Percentiles rank a stretch among this genome's conserved stretches.
Conservation (phyloP, 2,797 vertebrate species). For the Sebastes steindachneri region DNA sequence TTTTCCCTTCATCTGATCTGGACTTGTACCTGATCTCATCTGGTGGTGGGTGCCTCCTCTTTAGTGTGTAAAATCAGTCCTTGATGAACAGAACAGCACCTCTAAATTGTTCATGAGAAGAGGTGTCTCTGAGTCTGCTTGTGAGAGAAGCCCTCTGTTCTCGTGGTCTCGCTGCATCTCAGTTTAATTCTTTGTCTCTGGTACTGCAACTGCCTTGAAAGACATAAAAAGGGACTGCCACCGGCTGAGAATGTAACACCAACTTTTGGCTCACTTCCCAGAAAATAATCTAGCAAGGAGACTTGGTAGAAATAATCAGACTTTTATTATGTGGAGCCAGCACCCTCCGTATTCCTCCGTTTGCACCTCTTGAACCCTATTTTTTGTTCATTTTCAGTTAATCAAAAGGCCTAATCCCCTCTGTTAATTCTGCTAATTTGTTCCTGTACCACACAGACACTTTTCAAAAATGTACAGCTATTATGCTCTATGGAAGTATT, state of each 20-base stretch:
- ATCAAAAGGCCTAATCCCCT: constrained; percentile 56
- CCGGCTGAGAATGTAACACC: constrained; percentile 23
- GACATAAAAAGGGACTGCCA: constrained; percentile 23
- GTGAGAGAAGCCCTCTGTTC: neutral
- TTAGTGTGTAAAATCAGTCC: neutral
- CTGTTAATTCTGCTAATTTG: constrained; percentile 56
- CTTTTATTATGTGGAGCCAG: constrained; percentile 10
- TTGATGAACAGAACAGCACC: neutral
- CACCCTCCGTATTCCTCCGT: neutral
- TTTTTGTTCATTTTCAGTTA: constrained; percentile 55
- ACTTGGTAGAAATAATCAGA: constrained; percentile 37
- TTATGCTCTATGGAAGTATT: constrained; percentile 24
- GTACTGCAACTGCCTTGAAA: constrained; percentile 16
- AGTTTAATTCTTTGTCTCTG: constrained; percentile 11
- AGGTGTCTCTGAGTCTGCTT: neutral
- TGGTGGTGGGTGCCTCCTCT: neutral
- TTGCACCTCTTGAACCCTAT: constrained; percentile 54
- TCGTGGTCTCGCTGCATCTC: neutral
- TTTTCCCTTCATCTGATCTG: neutral
- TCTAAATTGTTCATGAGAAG: neutral
- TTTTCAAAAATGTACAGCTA: constrained; percentile 32
- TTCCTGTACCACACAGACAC: constrained; percentile 40
- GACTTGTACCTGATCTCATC: neutral
- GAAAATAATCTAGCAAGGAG: constrained; percentile 56
- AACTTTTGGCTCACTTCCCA: constrained; percentile 52